Evolutionary conservation across 2,888 invertebrate genomes (phyloP).

Genomic region (Reticulitermes lucifugus): DNA sequence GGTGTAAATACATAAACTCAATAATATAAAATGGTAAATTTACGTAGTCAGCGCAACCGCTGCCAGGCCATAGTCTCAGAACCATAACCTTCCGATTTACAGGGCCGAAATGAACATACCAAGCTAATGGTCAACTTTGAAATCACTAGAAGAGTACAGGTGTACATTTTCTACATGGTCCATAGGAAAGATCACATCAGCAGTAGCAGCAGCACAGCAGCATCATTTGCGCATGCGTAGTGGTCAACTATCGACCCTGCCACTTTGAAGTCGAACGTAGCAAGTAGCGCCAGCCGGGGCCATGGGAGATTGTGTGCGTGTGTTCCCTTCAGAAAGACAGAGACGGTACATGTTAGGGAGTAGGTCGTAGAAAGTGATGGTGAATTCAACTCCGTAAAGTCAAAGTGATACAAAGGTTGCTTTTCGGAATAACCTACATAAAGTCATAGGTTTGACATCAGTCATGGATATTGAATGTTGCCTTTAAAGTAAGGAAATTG

Average conservation of each 20-base stretch:
- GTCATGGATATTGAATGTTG: too few relatives aligned
- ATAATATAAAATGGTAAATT: too few relatives aligned
- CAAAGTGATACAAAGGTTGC: not conserved
- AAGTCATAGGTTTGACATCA: too few relatives aligned
- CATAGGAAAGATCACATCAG: conserved; percentile 29
- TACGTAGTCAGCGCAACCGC: too few relatives aligned
- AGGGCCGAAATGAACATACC: not conserved
- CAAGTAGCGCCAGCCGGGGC: not conserved
- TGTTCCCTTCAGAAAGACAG: not conserved
- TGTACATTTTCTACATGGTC: conserved; percentile 32
- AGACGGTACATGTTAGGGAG: not conserved
- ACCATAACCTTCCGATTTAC: too few relatives aligned
- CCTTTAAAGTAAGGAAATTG: too few relatives aligned
- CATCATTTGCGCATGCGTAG: conserved; percentile 37
- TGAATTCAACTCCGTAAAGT: not conserved
- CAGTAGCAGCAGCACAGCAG: conserved; percentile 12
- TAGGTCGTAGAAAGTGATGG: not conserved
- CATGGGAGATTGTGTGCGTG: not conserved
- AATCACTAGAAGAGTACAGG: conserved; percentile 13
- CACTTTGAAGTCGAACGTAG: conserved; percentile 24
- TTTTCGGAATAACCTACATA: not conserved
- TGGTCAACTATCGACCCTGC: conserved; percentile 19
- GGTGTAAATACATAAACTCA: too few relatives aligned
- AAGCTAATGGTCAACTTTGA: not conserved
- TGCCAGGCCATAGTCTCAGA: too few relatives aligned